A percentile compares a stretch with the other conserved stretches of the same genome.
Evolutionary conservation across 2,888 invertebrate species (phyloP).

Genomic region (Papilio elwesi): DNA sequence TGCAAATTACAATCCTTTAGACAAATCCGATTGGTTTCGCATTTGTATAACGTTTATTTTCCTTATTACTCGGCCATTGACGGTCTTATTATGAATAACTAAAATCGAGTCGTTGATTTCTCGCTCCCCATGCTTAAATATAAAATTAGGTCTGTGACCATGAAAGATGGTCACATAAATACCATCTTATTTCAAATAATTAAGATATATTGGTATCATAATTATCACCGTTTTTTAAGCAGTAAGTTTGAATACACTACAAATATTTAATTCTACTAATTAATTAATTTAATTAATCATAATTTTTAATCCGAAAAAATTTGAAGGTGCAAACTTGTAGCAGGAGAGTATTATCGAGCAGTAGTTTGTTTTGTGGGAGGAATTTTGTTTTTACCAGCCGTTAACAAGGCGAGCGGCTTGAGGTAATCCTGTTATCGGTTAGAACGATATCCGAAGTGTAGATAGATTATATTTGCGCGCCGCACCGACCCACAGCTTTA

Average conservation of each 20-base stretch:
- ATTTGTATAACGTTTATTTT: conserved; percentile 1
- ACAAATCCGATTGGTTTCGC: conserved; percentile 2
- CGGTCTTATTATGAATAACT: not conserved
- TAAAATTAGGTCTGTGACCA: too few species aligned
- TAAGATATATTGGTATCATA: too few species aligned
- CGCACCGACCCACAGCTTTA: conserved; percentile 60
- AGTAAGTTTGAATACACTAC: too few species aligned
- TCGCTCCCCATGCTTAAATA: too few species aligned
- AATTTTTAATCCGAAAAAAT: too few species aligned
- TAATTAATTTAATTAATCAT: too few species aligned
- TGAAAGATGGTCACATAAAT: too few species aligned
- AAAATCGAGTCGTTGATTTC: not conserved
- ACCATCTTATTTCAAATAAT: too few species aligned
- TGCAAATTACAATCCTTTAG: conserved; percentile 15
- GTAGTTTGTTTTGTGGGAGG: conserved; percentile 61
- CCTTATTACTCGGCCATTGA: not conserved
- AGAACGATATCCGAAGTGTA: conserved; percentile 61
- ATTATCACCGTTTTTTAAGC: too few species aligned
- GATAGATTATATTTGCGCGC: conserved; percentile 47
- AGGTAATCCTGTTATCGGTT: conserved; percentile 77
- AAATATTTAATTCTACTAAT: too few species aligned
- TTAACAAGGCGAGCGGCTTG: conserved; percentile 64
- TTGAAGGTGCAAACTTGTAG: too few species aligned
- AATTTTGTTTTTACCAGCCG: conserved; percentile 69
- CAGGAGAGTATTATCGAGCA: conserved; percentile 60